These are phyloP conservation scores for Xyrichtys novacula DNA, from an alignment of 2,797 vertebrate species.

Conservation along the genomic window DNA sequence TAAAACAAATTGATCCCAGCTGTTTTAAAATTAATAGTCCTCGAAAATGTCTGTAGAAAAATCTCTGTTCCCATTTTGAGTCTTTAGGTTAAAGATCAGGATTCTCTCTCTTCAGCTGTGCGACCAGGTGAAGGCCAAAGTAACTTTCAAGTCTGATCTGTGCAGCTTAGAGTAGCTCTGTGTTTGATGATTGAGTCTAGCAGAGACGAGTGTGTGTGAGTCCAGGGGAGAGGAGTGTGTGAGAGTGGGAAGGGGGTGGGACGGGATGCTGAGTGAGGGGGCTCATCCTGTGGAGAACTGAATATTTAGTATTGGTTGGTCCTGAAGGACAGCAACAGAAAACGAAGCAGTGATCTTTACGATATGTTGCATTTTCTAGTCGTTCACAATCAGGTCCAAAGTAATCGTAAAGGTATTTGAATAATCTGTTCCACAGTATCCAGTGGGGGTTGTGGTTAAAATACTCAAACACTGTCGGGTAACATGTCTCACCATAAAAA, in stretches of 20 bases:
- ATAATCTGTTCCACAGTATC: not conserved
- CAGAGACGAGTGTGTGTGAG: slow-evolving; percentile 43
- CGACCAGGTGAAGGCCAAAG: slow-evolving; percentile 1
- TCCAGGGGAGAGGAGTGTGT: slow-evolving; percentile 39
- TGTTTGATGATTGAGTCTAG: slow-evolving; percentile 59
- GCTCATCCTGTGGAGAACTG: slow-evolving; percentile 35
- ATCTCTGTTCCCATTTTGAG: slow-evolving; percentile 63
- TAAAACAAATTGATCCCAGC: slow-evolving; percentile 40
- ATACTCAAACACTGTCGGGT: not conserved
- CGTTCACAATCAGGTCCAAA: not conserved
- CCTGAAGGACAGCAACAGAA: not conserved
- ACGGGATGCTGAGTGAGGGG: slow-evolving; percentile 53
- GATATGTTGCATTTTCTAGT: not conserved
- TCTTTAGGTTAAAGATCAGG: not conserved
- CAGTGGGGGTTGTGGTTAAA: slow-evolving; percentile 21
- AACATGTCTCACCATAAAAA: slow-evolving; percentile 7
- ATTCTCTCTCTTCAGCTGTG: slow-evolving; percentile 3
- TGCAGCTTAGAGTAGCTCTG: slow-evolving; percentile 47
- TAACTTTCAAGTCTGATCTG: slow-evolving; percentile 46
- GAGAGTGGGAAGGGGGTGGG: slow-evolving; percentile 58
- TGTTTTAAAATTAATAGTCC: slow-evolving; percentile 50
- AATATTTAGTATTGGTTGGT: slow-evolving; percentile 43
- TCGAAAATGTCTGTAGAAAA: slow-evolving; percentile 33
- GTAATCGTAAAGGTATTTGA: not conserved
- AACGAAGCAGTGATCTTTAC: slow-evolving; percentile 11